A percentile compares a stretch with the other conserved stretches of the same genome.
These are phyloP conservation scores for Danio tinwini DNA, from an alignment of 2,797 vertebrate genomes.

Conservation along the genomic window DNA sequence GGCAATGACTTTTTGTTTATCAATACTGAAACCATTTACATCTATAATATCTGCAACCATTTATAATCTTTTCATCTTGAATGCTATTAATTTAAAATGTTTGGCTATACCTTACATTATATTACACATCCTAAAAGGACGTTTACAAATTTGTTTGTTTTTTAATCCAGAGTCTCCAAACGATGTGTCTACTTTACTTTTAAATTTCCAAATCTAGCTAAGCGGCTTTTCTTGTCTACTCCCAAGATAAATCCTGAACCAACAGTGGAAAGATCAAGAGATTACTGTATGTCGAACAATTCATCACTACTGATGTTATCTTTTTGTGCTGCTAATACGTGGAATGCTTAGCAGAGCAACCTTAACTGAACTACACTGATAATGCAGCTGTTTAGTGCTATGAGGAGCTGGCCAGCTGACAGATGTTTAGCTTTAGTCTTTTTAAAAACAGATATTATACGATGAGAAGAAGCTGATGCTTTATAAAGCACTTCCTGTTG, in stretches of 20 bases:
- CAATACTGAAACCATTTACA: slow-evolving; percentile 2
- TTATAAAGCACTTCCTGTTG: slow-evolving; percentile 35
- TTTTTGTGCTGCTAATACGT: slow-evolving; percentile 42
- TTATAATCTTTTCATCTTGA: not conserved
- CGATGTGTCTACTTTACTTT: slow-evolving; percentile 5
- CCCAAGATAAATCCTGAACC: slow-evolving; percentile 40
- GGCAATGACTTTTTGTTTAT: not conserved
- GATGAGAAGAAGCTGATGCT: slow-evolving; percentile 33
- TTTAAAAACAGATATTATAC: slow-evolving; percentile 12
- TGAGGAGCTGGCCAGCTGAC: slow-evolving; percentile 5
- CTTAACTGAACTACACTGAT: slow-evolving; percentile 47
- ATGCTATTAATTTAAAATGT: not conserved
- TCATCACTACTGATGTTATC: slow-evolving; percentile 46
- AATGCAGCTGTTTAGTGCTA: slow-evolving; percentile 15
- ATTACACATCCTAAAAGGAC: slow-evolving; percentile 23
- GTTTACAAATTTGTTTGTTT: not conserved
- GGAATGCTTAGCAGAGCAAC: slow-evolving; percentile 36
- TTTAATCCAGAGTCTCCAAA: not conserved
- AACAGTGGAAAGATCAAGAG: slow-evolving; percentile 53
- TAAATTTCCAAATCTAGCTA: slow-evolving; percentile 1
- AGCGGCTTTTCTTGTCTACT: slow-evolving; percentile 25
- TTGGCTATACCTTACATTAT: slow-evolving; percentile 7
- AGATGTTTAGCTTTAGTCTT: slow-evolving; percentile 41
- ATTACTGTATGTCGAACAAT: slow-evolving; percentile 39
- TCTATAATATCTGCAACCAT: slow-evolving; percentile 16